These are phyloP conservation scores for Apotomis betuletana DNA, from an alignment of 2,888 invertebrate genomes.

Conservation along the genomic window DNA sequence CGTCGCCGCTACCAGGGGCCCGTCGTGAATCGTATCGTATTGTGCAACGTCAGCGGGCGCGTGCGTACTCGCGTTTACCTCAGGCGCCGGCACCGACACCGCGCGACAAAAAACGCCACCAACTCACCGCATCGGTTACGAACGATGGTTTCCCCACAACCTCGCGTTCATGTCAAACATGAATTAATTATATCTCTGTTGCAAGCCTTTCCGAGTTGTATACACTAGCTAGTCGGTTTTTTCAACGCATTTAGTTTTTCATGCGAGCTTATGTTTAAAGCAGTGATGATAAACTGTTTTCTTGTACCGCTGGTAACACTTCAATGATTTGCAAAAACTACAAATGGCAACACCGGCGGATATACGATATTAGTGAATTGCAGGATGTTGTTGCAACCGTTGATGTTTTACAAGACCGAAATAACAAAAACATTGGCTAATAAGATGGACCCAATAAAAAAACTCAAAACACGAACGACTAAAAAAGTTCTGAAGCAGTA, in stretches of 20 bases:
- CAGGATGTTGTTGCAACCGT: slow-evolving; percentile 45
- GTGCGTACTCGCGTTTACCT: slow-evolving; percentile 63
- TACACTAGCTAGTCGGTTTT: slow-evolving; percentile 50
- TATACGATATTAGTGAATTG: slow-evolving; percentile 38
- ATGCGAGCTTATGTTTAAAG: slow-evolving; percentile 36
- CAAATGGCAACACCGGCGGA: slow-evolving; percentile 33
- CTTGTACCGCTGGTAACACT: slow-evolving; percentile 47
- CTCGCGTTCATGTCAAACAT: slow-evolving; percentile 30
- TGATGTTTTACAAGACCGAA: slow-evolving; percentile 8
- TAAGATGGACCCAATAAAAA: slow-evolving; percentile 40
- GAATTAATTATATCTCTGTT: slow-evolving; percentile 28
- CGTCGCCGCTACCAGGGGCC: slow-evolving; percentile 55
- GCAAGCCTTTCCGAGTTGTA: slow-evolving; percentile 50
- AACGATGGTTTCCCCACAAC: slow-evolving; percentile 52
- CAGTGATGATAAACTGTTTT: slow-evolving; percentile 48
- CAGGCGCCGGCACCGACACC: slow-evolving; percentile 49
- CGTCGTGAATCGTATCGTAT: slow-evolving; percentile 60
- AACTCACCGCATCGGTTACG: slow-evolving; percentile 52
- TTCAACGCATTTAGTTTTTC: slow-evolving; percentile 9
- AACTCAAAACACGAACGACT: slow-evolving; percentile 6
- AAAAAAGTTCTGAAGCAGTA: slow-evolving; percentile 14
- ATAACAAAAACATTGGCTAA: slow-evolving; percentile 27
- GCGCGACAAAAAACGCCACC: slow-evolving; percentile 55
- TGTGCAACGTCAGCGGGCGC: slow-evolving; percentile 78
- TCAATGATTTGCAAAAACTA: slow-evolving; percentile 51